These are phyloP conservation scores for Hypanus sabinus DNA, from an alignment of 2,113 vertebrate species.

Conservation along the genomic window DNA sequence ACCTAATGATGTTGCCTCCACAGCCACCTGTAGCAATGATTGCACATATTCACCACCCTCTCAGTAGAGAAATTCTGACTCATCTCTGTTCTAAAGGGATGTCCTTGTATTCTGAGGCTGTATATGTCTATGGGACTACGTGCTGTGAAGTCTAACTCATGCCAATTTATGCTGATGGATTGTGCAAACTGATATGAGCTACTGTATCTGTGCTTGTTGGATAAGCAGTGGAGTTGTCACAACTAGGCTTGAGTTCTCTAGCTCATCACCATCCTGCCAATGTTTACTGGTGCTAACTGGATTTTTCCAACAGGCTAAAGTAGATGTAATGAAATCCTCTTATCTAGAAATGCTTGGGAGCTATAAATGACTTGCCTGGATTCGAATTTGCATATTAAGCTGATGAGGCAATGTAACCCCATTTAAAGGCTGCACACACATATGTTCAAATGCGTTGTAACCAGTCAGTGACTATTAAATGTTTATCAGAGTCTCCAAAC, in stretches of 20 bases:
- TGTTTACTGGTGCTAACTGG: slow-evolving; percentile 27
- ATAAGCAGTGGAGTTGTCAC: neutral
- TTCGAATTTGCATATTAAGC: slow-evolving; percentile 28
- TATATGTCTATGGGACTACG: neutral
- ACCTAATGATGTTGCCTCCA: too few species aligned
- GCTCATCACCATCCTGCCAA: slow-evolving; percentile 1
- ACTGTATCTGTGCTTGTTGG: neutral
- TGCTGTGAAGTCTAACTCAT: neutral
- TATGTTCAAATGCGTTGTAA: slow-evolving; percentile 2
- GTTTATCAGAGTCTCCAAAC: slow-evolving; percentile 23
- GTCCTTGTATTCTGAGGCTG: too few species aligned
- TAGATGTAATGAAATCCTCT: slow-evolving; percentile 31
- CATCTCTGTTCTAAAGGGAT: too few species aligned
- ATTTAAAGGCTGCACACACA: slow-evolving; percentile 26
- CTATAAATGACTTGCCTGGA: slow-evolving; percentile 11
- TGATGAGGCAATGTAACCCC: slow-evolving; percentile 31
- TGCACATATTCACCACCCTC: too few species aligned
- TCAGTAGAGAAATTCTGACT: too few species aligned
- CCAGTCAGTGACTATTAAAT: slow-evolving; percentile 26
- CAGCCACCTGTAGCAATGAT: too few species aligned
- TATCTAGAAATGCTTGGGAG: slow-evolving; percentile 32
- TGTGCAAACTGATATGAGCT: neutral
- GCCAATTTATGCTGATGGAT: neutral
- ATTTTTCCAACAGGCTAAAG: slow-evolving; percentile 18
- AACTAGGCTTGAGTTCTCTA: neutral